phyloP scores from a whole-genome alignment of 2,797 vertebrate genomes.

The Galaxias olidus region DNA sequence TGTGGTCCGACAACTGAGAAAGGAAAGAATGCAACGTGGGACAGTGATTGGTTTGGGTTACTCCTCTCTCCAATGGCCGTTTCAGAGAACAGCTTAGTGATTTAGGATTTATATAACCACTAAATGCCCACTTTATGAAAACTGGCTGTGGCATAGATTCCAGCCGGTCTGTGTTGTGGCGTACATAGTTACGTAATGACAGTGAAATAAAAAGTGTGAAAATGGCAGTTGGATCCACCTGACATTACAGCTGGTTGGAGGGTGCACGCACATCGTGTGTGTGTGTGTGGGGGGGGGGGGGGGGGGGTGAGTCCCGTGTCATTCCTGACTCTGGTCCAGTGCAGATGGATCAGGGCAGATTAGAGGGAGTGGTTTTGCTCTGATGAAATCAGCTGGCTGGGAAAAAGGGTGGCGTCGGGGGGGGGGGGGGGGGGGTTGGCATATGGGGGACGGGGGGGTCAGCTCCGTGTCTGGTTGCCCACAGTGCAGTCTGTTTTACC shows the following conservation, averaged over 20 bases:
- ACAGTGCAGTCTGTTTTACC: conserved; percentile 9
- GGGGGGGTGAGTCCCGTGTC: too few species aligned
- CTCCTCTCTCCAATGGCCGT: conserved; percentile 29
- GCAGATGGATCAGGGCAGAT: conserved; percentile 69
- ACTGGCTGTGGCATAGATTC: conserved; percentile 33
- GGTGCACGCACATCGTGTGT: not conserved
- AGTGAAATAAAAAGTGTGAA: too few species aligned
- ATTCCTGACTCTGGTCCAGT: conserved; percentile 13
- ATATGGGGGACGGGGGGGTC: too few species aligned
- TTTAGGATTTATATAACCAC: conserved; percentile 73
- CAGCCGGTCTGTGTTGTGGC: conserved; percentile 43
- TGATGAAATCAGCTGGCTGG: conserved; percentile 74
- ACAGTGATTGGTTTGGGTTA: not conserved
- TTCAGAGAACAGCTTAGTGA: conserved; percentile 67
- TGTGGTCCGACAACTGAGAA: not conserved
- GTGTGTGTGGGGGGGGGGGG: conserved; percentile 4
- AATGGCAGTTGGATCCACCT: not conserved
- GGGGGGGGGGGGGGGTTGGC: conserved; percentile 33
- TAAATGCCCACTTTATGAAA: conserved; percentile 68
- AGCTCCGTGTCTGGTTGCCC: conserved; percentile 24
- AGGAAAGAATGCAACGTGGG: not conserved
- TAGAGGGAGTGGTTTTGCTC: conserved; percentile 60
- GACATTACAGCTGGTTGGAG: too few species aligned
- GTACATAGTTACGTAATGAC: too few species aligned
- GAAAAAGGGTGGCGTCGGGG: conserved; percentile 22